Conservation (phyloP, 2,888 invertebrate genomes). For the Conchocele bisecta region DNA sequence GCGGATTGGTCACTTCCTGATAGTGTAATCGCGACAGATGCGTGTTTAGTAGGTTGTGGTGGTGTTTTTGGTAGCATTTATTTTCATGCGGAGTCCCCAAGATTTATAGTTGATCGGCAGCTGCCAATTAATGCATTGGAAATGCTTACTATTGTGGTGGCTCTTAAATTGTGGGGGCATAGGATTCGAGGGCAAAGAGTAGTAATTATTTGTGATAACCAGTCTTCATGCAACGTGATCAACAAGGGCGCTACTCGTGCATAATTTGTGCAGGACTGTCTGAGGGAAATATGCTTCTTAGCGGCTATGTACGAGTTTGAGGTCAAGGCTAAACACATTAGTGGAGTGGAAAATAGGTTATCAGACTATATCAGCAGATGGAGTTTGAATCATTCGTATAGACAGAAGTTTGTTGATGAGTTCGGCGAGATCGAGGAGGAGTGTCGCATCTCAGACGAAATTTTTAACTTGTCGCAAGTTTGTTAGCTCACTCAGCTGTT, state of each 20-base stretch:
- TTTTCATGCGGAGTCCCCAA: conserved; percentile 17
- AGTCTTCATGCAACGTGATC: background rate
- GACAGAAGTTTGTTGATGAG: background rate
- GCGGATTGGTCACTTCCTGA: conserved; percentile 12
- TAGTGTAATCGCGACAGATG: conserved; percentile 1
- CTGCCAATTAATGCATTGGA: conserved; percentile 17
- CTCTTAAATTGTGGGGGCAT: conserved; percentile 13
- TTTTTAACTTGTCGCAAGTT: background rate
- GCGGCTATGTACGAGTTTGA: conserved; percentile 17
- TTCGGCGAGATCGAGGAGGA: too few species aligned
- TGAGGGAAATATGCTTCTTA: conserved; percentile 19
- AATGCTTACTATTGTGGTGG: conserved; percentile 17
- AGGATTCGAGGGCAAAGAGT: background rate
- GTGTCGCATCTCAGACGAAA: too few species aligned
- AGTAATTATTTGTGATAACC: conserved; percentile 9
- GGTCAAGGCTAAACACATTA: conserved; percentile 1
- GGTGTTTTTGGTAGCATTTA: conserved; percentile 2
- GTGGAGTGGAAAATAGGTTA: background rate
- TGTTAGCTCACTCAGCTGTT: background rate
- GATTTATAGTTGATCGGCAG: background rate
- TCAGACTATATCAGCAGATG: conserved; percentile 2
- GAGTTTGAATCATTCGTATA: background rate
- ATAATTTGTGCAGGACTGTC: conserved; percentile 13
- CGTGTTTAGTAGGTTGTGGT: conserved; percentile 19
- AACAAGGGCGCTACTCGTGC: conserved; percentile 8